Percentiles rank a stretch among this genome's conserved stretches.
phyloP scores from a whole-genome alignment of 2,888 invertebrate genomes.

The Bellardia bayeri region DNA sequence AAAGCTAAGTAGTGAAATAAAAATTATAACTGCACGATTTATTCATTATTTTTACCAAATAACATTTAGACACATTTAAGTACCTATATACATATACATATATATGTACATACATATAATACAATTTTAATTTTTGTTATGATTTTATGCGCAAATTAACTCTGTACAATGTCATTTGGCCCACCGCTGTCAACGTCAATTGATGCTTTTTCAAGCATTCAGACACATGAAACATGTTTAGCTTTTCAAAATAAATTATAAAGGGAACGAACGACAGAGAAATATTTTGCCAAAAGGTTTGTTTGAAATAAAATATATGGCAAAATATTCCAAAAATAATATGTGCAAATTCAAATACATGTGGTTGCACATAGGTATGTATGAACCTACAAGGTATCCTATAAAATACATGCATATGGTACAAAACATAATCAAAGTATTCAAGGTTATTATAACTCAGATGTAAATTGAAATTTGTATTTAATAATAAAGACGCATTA shows the following conservation, averaged over 20 bases:
- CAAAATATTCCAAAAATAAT: neutral
- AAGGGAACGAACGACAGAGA: neutral
- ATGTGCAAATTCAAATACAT: neutral
- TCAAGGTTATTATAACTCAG: no score
- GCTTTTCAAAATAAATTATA: neutral
- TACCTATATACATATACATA: no score
- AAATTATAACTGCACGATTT: no score
- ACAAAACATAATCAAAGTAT: no score
- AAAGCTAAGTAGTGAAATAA: no score
- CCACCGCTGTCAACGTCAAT: neutral
- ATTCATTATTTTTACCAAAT: no score
- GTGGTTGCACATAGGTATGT: neutral
- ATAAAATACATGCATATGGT: neutral
- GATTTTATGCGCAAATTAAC: neutral
- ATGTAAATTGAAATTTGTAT: no score
- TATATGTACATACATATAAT: no score
- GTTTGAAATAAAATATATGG: constrained; percentile 13
- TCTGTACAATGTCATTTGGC: neutral
- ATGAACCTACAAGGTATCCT: neutral
- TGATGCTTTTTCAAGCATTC: neutral
- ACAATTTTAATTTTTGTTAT: no score
- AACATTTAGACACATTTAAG: no score
- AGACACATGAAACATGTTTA: neutral
- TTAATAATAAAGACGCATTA: no score
- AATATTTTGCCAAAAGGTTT: constrained; percentile 17